Percentiles rank a stretch among this genome's conserved stretches.
phyloP scores from a whole-genome alignment of 2,113 vertebrate species.

The Agelaius phoeniceus region DNA sequence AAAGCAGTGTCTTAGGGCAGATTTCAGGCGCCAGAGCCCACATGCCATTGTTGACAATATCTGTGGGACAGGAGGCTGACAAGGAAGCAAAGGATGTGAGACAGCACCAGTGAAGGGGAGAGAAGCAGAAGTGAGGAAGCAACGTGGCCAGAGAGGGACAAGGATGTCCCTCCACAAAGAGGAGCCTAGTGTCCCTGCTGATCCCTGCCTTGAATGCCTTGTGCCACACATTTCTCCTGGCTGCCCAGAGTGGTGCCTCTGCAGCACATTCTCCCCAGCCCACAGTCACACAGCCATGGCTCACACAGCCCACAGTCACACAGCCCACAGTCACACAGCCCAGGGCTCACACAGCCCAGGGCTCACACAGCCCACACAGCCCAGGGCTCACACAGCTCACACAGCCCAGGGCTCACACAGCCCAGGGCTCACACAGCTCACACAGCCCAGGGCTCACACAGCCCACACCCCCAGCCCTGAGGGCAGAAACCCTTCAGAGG shows the following conservation, averaged over 20 bases:
- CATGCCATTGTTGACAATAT: rapidly evolving
- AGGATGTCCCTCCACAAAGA: not conserved
- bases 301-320: rapidly evolving
- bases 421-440: too few relatives aligned
- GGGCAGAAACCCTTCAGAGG: not conserved
- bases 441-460: not conserved
- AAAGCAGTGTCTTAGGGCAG: rapidly evolving
- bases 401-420: rapidly evolving
- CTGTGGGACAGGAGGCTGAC: not conserved
- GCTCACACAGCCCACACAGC: not conserved
- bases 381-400: not conserved
- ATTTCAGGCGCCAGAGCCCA: not conserved
- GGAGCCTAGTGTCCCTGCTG: rapidly evolving
- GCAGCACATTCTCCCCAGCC: not conserved
- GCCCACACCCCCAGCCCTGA: rapidly evolving
- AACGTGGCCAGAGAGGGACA: rapidly evolving
- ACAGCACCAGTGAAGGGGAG: not conserved
- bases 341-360: rapidly evolving
- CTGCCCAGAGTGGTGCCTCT: not conserved
- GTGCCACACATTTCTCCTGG: not conserved
- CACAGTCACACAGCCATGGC: rapidly evolving
- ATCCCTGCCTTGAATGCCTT: not conserved
- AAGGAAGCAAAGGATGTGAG: not conserved
- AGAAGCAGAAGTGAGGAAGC: not conserved
- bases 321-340: rapidly evolving